phyloP scores from a whole-genome alignment of 2,888 invertebrate genomes.

The Carabus problematicus region DNA sequence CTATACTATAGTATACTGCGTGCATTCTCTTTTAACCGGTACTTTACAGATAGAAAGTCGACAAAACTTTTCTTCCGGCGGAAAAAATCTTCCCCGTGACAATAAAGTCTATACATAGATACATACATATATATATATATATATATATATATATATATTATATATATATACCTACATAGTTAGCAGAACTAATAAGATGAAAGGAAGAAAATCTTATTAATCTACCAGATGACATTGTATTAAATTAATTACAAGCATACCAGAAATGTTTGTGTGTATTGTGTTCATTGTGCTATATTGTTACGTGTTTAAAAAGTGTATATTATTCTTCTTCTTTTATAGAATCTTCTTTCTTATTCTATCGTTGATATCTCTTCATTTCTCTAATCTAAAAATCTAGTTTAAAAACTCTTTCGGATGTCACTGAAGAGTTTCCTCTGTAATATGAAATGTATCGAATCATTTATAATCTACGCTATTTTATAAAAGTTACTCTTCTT shows the following conservation, averaged over 20 bases:
- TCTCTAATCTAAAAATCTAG: no score
- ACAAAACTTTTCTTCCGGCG: slow-evolving; percentile 19
- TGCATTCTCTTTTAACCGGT: not conserved
- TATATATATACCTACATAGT: not conserved
- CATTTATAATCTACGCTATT: no score
- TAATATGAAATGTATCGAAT: no score
- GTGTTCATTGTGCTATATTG: not conserved
- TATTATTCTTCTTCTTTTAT: no score
- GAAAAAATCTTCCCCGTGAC: slow-evolving; percentile 20
- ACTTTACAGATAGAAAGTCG: slow-evolving; percentile 33
- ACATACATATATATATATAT: no score
- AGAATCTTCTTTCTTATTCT: no score
- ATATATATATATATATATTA: no score
- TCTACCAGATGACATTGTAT: slow-evolving; percentile 17
- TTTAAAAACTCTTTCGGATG: no score
- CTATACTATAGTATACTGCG: not conserved
- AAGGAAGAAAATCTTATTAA: slow-evolving; percentile 31
- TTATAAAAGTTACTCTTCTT: no score
- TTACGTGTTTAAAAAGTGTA: no score
- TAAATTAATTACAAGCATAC: slow-evolving; percentile 9
- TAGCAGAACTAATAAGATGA: slow-evolving; percentile 32
- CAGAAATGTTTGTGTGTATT: slow-evolving; percentile 8
- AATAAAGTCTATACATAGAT: not conserved
- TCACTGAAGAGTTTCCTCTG: no score
- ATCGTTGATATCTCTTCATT: no score